Percentiles rank a stretch among this genome's conserved stretches.
Conservation (phyloP, 2,113 vertebrate species). For the Carassius auratus region DNA sequence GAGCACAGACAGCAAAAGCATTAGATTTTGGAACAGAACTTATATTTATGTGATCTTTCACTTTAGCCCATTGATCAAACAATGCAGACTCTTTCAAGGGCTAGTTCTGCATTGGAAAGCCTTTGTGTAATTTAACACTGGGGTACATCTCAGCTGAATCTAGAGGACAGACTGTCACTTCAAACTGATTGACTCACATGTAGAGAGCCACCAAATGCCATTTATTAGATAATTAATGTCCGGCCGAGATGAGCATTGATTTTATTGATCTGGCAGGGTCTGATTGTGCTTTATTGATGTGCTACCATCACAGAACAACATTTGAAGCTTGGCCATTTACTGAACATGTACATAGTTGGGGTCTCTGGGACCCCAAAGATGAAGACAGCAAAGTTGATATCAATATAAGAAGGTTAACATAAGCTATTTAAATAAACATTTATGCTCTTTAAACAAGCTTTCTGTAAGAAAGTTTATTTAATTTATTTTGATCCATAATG, state of each 20-base stretch:
- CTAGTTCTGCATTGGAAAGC: neutral
- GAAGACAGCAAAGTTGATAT: neutral
- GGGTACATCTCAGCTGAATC: neutral
- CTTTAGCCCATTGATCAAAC: neutral
- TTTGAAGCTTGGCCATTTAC: constrained; percentile 64
- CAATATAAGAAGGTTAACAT: neutral
- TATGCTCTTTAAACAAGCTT: neutral
- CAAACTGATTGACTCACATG: constrained; percentile 44
- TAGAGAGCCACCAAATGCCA: constrained; percentile 58
- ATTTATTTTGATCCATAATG: too few species aligned
- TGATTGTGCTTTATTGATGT: constrained; percentile 66
- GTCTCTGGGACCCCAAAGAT: neutral
- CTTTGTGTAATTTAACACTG: neutral
- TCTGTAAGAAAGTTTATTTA: neutral
- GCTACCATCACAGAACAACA: constrained; percentile 59
- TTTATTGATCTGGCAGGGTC: constrained; percentile 71
- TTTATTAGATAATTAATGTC: constrained; percentile 77
- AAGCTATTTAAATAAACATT: neutral
- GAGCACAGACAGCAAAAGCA: too few species aligned
- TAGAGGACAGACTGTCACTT: constrained; percentile 45
- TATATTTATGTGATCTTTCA: neutral
- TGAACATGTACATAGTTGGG: constrained; percentile 54
- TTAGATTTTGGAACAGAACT: neutral
- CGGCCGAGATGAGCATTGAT: constrained; percentile 72
- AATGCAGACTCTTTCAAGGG: neutral